Evolutionary conservation across 1,140 invertebrate species (phyloP), one percentile per base, ranked within the genome.

Genomic region (Dolichoris vasculosae): DNA sequence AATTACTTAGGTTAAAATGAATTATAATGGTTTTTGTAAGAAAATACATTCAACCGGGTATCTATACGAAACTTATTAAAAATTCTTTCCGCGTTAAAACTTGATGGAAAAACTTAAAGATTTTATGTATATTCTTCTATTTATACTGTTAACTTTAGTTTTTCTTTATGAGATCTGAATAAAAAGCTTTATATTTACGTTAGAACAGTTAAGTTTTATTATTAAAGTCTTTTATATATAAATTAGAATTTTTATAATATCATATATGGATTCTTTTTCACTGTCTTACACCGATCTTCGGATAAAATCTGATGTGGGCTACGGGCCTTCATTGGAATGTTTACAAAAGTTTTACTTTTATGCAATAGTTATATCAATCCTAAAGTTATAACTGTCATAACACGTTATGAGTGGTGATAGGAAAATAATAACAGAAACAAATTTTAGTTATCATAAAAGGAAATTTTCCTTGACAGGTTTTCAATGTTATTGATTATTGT

Each of bases 331-430:
- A n/a, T n/a, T 73, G n/a, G 38, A 73, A 73, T 73, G 69, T 43
- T 73, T 43, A 43, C 13, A 43, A 43, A 43, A 73, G 69, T 73
- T 73, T 26, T n/a, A 32, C 1, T 73, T 73, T 73, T 26, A 43
- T 43, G 7, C 17, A 43, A 43, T 43, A 43, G 0, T 26, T 32
- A n/a, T 43, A 73, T 43, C 69, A 73, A 73, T 73, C 38, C 20
- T 73, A 73, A 73, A 43, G 23, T 73, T 43, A n/a, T 43, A 73
- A n/a, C 69, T 73, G 40, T 43, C 69, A 73, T 73, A 17, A 43
- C n/a, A 17, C n/a, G 69, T 43, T 43, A 43, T 43, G 38, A 73
- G 38, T n/a, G 2, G 9, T 9, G 30, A 73, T 73, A n/a, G 0
- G 20, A n/a, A 73, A 26, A 73, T 69, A 73, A 73, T n/a, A 71